Evolutionary conservation across 2,888 invertebrate genomes (phyloP), one percentile per base, ranked within the genome.

Genomic region (Oscheius sp.): DNA sequence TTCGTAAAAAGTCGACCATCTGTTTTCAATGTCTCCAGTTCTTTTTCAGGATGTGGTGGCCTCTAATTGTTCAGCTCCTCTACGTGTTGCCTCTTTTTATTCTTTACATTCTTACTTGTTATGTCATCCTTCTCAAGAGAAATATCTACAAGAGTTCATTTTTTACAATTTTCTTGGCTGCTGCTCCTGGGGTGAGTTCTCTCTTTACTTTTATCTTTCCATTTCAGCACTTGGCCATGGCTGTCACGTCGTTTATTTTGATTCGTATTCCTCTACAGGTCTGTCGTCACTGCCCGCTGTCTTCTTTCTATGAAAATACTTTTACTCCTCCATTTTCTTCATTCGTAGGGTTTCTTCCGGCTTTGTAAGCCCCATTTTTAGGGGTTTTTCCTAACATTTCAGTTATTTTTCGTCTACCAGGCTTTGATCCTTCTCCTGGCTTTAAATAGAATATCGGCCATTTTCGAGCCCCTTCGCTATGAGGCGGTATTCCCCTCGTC

Each of bases 361-460:
- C 56, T 59, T 27, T 56, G 1, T 64, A 18, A 16, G 5, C 49
- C 16, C 25, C 49, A 13, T 9, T 25, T 72, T 5, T 6, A 72
- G 72, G 45, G 53, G 16, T 66, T 66, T 23, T 72, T 72, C 45
- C 66, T 72, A 16, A 72, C 52, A 16, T 72, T 72, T 46, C 72
- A 72, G 29, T 35, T 72, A 3, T 72, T 72, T 53, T 72, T 72
- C 43, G 41, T 66, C 45, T 72, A 66, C 29, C 72, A 72, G 55
- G 72, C 72, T 1, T 53, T 66, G 7, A 72, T 72, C 13, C 46
- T 72, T 7, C 23, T 72, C 2, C 53, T 72, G 1, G 64, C 72
- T 12, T 18, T 72, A 23, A 72, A 72, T 25, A n/a, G 72, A 21
- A 16, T 72, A 6, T 66, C 72, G 1, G 72, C 72, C 2, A 72